These are phyloP conservation scores for Picus viridis DNA, from an alignment of 2,797 vertebrate species.

Conservation along the genomic window DNA sequence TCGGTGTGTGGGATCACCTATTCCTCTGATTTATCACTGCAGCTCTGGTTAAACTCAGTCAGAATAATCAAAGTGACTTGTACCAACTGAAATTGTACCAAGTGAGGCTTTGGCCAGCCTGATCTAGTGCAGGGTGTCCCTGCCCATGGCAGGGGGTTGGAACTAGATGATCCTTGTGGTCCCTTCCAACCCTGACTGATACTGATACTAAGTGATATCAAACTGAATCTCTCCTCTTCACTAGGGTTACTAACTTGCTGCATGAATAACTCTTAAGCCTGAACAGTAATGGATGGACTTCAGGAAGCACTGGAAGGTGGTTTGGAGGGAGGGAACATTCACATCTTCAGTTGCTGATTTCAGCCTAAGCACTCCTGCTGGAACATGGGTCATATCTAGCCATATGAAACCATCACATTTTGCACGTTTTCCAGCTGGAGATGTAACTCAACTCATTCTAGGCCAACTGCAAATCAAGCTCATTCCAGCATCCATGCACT, in stretches of 20 bases:
- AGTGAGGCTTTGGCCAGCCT: not conserved
- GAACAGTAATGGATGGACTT: not conserved
- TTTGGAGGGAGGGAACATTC: not conserved
- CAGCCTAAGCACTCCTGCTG: not conserved
- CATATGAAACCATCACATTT: not conserved
- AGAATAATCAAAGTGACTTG: not conserved
- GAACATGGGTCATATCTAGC: not conserved
- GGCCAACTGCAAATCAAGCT: not conserved
- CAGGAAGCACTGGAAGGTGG: not conserved
- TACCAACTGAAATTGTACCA: not conserved
- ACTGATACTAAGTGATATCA: not conserved
- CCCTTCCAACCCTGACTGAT: too few relatives aligned
- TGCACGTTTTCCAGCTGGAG: not conserved
- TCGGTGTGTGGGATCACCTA: fast-evolving
- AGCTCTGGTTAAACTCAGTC: not conserved
- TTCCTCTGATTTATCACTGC: not conserved
- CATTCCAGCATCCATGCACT: not conserved
- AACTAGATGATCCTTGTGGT: too few relatives aligned
- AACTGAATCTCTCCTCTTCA: not conserved
- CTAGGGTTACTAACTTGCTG: not conserved
- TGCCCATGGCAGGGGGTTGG: too few relatives aligned
- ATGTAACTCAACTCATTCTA: not conserved
- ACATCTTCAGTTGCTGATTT: not conserved
- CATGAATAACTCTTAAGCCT: not conserved
- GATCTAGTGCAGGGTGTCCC: too few relatives aligned